Conservation (phyloP, 1,140 invertebrate genomes). For the Leptinotarsa lineolata region DNA sequence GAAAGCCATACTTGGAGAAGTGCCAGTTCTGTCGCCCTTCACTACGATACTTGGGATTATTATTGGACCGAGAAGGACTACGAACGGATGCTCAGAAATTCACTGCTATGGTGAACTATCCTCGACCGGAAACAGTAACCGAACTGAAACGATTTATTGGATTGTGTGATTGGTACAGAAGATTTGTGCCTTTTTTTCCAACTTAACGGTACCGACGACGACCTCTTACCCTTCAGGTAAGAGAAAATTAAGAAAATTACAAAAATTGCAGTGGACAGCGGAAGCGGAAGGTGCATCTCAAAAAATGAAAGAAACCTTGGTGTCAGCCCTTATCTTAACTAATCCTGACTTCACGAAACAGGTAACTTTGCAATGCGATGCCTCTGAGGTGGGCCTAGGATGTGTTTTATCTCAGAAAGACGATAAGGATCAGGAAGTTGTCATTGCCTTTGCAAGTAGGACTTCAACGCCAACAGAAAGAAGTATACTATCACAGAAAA, state of each 20-base stretch:
- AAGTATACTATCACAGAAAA: constrained; percentile 57
- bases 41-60: background rate
- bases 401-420: constrained; percentile 43
- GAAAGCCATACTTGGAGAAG: constrained; percentile 19
- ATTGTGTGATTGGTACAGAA: background rate
- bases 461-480: constrained; percentile 50
- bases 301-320: constrained; percentile 44
- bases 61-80: background rate
- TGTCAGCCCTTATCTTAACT: constrained; percentile 36
- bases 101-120: background rate
- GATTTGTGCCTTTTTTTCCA: background rate
- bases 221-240: too few species aligned
- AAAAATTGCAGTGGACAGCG: constrained; percentile 41
- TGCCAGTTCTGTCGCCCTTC: constrained; percentile 28
- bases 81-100: background rate
- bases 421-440: constrained; percentile 11
- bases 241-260: constrained; percentile 22
- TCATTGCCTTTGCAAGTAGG: constrained; percentile 47
- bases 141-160: background rate
- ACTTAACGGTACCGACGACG: constrained; percentile 47
- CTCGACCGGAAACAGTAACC: background rate
- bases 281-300: constrained; percentile 50
- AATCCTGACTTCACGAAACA: constrained; percentile 49
- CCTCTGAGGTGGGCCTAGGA: constrained; percentile 49
- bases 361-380: constrained; percentile 54